These are phyloP conservation scores for Leuciscus waleckii DNA, from an alignment of 2,797 vertebrate species.

Conservation along the genomic window DNA sequence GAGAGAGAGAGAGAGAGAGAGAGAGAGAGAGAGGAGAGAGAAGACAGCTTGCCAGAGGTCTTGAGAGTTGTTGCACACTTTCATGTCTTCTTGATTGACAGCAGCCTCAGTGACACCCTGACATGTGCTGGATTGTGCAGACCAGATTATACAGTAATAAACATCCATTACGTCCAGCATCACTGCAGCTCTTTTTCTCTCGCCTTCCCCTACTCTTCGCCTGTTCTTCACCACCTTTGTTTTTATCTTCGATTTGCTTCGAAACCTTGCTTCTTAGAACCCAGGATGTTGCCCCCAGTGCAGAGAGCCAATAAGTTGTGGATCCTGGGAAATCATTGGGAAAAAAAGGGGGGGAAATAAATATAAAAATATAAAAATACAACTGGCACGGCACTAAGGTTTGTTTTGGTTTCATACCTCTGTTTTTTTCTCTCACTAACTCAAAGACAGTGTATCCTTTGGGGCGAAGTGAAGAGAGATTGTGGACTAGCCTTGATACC, in stretches of 20 bases:
- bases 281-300: slow-evolving; percentile 39
- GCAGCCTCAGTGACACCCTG: slow-evolving; percentile 31
- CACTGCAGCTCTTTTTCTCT: neutral
- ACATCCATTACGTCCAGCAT: neutral
- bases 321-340: slow-evolving; percentile 48
- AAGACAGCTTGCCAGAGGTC: slow-evolving; percentile 23
- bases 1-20: slow-evolving; percentile 32
- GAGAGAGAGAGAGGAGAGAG: neutral
- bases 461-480: slow-evolving; percentile 50
- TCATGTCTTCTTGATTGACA: slow-evolving; percentile 29
- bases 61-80: slow-evolving; percentile 43
- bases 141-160: neutral
- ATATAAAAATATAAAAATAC: slow-evolving; percentile 6
- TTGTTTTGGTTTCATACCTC: slow-evolving; percentile 58
- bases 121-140: slow-evolving; percentile 16
- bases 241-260: slow-evolving; percentile 21
- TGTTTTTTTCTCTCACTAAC: slow-evolving; percentile 54
- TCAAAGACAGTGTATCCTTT: slow-evolving; percentile 60
- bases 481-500: slow-evolving; percentile 39
- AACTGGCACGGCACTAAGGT: slow-evolving; percentile 46
- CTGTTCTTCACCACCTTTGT: neutral
- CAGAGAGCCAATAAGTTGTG: slow-evolving; percentile 22
- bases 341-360: neutral
- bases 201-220: neutral
- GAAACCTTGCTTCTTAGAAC: neutral